Conservation (phyloP, 2,797 vertebrate genomes). For the Falco novaeseelandiae region DNA sequence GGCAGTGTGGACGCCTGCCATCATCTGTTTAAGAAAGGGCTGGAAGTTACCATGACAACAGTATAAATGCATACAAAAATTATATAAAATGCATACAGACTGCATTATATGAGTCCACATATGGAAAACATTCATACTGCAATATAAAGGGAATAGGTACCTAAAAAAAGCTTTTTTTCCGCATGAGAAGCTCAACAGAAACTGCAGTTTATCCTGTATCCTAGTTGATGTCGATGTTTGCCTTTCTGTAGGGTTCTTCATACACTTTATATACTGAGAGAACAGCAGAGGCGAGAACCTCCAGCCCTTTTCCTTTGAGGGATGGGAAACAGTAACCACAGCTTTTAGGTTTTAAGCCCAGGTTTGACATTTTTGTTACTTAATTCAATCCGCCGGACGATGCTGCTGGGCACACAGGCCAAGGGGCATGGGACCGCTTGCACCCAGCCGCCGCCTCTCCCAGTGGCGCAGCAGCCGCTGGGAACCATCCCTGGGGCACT, state of each 20-base stretch:
- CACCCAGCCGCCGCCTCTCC: not conserved
- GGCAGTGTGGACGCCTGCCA: not conserved
- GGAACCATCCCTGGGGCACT: not conserved
- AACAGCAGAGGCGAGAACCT: not conserved
- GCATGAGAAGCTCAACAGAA: not conserved
- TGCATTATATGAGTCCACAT: constrained; percentile 27
- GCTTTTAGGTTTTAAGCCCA: not conserved
- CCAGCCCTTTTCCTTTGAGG: not conserved
- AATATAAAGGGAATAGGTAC: not conserved
- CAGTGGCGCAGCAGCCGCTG: rapidly evolving
- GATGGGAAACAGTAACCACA: not conserved
- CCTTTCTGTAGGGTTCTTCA: not conserved
- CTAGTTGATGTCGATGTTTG: not conserved
- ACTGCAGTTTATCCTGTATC: not conserved
- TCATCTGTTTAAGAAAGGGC: not conserved
- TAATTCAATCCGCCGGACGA: not conserved
- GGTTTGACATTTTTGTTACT: not conserved
- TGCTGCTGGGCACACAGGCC: not conserved
- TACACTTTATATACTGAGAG: not conserved
- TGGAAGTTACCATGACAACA: constrained; percentile 26
- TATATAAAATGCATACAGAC: constrained; percentile 9
- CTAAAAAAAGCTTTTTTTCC: not conserved
- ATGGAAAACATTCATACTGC: constrained; percentile 9
- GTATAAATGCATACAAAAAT: not conserved
- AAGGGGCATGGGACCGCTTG: not conserved